phyloP scores from a whole-genome alignment of 2,888 invertebrate species.

The Campoletis raptor region DNA sequence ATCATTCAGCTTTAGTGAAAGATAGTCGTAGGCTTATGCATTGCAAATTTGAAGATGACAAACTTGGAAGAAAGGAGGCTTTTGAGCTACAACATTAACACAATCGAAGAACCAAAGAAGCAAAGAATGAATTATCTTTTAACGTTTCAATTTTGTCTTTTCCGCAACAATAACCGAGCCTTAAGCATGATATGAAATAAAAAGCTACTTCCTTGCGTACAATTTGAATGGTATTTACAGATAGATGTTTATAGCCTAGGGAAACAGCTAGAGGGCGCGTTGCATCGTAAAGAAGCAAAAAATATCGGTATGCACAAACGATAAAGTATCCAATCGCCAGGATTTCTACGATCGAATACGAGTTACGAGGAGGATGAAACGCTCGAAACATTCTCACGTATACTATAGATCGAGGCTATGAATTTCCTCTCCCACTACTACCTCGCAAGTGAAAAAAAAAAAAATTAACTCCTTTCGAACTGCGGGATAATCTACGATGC shows the following conservation, averaged over 20 bases:
- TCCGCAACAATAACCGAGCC: background rate
- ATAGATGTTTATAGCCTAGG: constrained; percentile 19
- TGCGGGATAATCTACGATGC: constrained; percentile 18
- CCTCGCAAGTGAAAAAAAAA: constrained; percentile 34
- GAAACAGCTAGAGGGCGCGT: constrained; percentile 26
- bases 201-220: background rate
- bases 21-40: constrained; percentile 28
- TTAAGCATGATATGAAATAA: background rate
- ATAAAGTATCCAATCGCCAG: constrained; percentile 53
- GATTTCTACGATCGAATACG: constrained; percentile 51
- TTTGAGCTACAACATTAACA: background rate
- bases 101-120: background rate
- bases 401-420: constrained; percentile 43
- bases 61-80: constrained; percentile 38
- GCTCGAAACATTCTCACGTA: constrained; percentile 32
- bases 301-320: constrained; percentile 44
- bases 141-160: constrained; percentile 1
- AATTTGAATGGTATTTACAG: constrained; percentile 11
- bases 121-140: constrained; percentile 2
- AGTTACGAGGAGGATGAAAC: constrained; percentile 47
- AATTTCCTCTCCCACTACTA: constrained; percentile 32
- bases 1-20: constrained; percentile 49
- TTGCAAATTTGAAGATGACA: constrained; percentile 38
- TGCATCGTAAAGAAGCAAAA: constrained; percentile 48
- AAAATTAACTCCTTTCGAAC: constrained; percentile 19